Evolutionary conservation across 2,888 invertebrate species (phyloP).

Genomic region (Tipula vernalis): DNA sequence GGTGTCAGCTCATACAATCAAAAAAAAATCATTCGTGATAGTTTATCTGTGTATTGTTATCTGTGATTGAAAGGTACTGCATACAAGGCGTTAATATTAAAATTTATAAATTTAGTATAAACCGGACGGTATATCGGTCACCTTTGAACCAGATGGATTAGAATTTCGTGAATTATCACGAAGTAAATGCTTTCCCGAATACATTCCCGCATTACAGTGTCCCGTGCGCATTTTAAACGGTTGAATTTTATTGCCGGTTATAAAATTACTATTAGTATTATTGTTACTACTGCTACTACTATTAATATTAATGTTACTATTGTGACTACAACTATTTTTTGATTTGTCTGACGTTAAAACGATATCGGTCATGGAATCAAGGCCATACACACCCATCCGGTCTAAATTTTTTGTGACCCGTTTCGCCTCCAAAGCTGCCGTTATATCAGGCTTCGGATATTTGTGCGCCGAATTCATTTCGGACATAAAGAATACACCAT

Average conservation of each 20-base stretch:
- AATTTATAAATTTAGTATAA: slow-evolving; percentile 39
- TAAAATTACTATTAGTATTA: not conserved
- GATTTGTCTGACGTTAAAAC: slow-evolving; percentile 40
- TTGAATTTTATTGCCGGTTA: not conserved
- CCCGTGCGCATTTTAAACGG: slow-evolving; percentile 40
- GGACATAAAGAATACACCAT: slow-evolving; percentile 45
- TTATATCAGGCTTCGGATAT: slow-evolving; percentile 35
- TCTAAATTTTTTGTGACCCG: slow-evolving; percentile 64
- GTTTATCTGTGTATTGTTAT: too few species aligned
- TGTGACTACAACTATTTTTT: not conserved
- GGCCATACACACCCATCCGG: slow-evolving; percentile 53
- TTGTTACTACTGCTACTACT: not conserved
- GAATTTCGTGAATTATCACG: slow-evolving; percentile 25
- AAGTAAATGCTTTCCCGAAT: slow-evolving; percentile 38
- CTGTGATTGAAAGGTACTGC: not conserved
- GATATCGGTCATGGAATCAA: slow-evolving; percentile 59
- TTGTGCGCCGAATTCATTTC: slow-evolving; percentile 39
- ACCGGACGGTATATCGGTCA: slow-evolving; percentile 62
- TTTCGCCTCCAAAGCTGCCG: slow-evolving; percentile 44
- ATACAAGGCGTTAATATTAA: not conserved
- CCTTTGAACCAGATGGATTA: slow-evolving; percentile 43
- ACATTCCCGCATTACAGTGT: slow-evolving; percentile 49
- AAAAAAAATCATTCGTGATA: too few species aligned
- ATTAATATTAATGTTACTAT: not conserved
- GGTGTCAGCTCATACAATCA: too few species aligned